A percentile compares a stretch with the other conserved stretches of the same genome.
Conservation (phyloP, 2,113 vertebrate genomes). For the Syngnathoides biaculeatus region DNA sequence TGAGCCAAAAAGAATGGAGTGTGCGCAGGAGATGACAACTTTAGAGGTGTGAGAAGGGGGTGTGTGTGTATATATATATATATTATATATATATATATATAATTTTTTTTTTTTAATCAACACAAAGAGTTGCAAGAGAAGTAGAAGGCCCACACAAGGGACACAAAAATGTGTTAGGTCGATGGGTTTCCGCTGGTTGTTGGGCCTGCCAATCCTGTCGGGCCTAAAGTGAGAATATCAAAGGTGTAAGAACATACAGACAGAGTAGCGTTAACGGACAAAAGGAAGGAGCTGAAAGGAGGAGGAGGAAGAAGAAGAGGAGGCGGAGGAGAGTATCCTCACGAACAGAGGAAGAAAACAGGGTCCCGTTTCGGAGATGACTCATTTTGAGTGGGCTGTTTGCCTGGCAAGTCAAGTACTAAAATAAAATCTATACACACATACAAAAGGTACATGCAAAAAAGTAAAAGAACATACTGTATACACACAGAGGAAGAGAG, state of each 20-base stretch:
- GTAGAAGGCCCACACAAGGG: constrained; percentile 19
- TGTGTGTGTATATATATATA: too few relatives aligned
- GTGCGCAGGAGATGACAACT: constrained; percentile 40
- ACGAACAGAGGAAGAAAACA: constrained; percentile 46
- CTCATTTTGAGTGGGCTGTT: constrained; percentile 69
- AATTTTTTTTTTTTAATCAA: constrained; percentile 15
- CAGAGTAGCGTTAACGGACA: constrained; percentile 4
- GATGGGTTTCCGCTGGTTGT: constrained; percentile 1
- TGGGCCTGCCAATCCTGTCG: constrained; percentile 19
- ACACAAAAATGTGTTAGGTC: constrained; percentile 6
- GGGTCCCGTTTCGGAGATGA: constrained; percentile 60
- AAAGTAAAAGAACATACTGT: constrained; percentile 16
- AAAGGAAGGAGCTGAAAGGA: constrained; percentile 24
- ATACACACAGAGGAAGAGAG: constrained; percentile 22
- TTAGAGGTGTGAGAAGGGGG: constrained; percentile 34
- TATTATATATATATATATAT: too few relatives aligned
- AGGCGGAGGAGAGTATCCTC: constrained; percentile 39
- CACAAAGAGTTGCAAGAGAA: constrained; percentile 27
- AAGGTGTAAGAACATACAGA: constrained; percentile 2
- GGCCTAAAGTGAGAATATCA: constrained; percentile 30
- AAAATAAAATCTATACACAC: constrained; percentile 60
- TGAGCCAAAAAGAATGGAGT: constrained; percentile 47
- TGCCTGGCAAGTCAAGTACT: constrained; percentile 62
- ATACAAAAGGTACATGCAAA: constrained; percentile 27
- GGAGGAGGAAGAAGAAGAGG: constrained; percentile 19